phyloP scores from a whole-genome alignment of 2,797 vertebrate genomes.

The Amniataba percoides region DNA sequence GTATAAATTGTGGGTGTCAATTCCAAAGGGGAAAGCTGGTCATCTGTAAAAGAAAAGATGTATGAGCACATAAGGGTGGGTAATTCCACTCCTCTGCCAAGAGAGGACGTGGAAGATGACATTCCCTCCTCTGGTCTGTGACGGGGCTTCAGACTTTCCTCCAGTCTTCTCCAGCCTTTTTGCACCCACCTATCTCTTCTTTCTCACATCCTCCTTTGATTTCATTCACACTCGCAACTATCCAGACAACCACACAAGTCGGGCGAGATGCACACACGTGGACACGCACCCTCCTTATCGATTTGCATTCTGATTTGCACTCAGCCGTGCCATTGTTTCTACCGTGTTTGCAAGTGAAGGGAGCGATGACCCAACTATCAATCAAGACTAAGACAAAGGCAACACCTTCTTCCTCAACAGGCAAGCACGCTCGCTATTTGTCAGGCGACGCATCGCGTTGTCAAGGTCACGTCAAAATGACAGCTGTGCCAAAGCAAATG shows the following conservation, averaged over 20 bases:
- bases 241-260: slow-evolving; percentile 15
- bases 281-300: slow-evolving; percentile 49
- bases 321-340: slow-evolving; percentile 50
- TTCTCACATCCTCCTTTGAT: slow-evolving; percentile 29
- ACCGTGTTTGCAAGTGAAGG: slow-evolving; percentile 55
- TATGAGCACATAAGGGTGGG: slow-evolving; percentile 83
- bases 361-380: slow-evolving; percentile 74
- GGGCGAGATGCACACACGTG: slow-evolving; percentile 13
- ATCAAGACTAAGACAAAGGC: slow-evolving; percentile 75
- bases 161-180: slow-evolving; percentile 25
- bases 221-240: slow-evolving; percentile 43
- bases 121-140: slow-evolving; percentile 78
- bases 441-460: slow-evolving; percentile 55
- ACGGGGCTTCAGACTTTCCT: slow-evolving; percentile 62
- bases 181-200: neutral
- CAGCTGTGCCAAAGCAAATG: slow-evolving; percentile 80
- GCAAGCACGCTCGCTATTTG: slow-evolving; percentile 62
- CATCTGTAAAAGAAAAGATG: slow-evolving; percentile 87
- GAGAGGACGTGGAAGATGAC: slow-evolving; percentile 73
- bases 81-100: slow-evolving; percentile 81
- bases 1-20: slow-evolving; percentile 89
- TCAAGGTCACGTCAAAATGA: slow-evolving; percentile 81
- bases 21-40: slow-evolving; percentile 84
- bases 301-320: slow-evolving; percentile 64
- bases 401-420: slow-evolving; percentile 62